Percentiles rank a stretch among this genome's conserved stretches.
Evolutionary conservation across 2,888 invertebrate species (phyloP).

Genomic region (Clepsis dumicolana): DNA sequence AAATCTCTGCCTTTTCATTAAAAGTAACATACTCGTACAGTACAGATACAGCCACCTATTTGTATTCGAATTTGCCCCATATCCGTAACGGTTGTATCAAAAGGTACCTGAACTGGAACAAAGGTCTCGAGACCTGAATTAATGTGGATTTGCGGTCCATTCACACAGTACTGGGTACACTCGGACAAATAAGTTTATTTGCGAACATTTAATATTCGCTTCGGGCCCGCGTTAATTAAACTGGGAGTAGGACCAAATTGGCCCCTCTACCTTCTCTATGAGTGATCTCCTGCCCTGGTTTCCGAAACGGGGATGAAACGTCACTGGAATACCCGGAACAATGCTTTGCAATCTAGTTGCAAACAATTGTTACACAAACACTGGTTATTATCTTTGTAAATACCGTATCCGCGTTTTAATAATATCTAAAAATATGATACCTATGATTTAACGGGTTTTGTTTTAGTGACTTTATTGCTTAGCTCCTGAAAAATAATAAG

Average conservation of each 20-base stretch:
- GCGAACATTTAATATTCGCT: constrained; percentile 80
- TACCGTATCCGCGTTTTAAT: no score
- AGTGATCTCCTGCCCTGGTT: constrained; percentile 20
- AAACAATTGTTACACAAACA: neutral
- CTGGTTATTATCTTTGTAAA: neutral
- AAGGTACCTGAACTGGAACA: constrained; percentile 44
- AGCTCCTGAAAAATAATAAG: no score
- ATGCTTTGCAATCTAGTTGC: constrained; percentile 15
- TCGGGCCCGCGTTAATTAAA: constrained; percentile 75
- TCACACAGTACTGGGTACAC: constrained; percentile 51
- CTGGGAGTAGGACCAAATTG: constrained; percentile 59
- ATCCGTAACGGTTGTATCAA: constrained; percentile 12
- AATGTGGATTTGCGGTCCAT: constrained; percentile 55
- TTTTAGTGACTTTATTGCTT: no score
- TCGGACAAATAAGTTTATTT: constrained; percentile 77
- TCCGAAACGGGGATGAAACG: constrained; percentile 15
- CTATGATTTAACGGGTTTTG: no score
- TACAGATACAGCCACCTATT: constrained; percentile 6
- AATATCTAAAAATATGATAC: neutral
- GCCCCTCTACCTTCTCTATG: constrained; percentile 45
- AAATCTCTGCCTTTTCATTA: constrained; percentile 9
- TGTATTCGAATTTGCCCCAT: constrained; percentile 16
- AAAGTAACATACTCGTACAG: constrained; percentile 12
- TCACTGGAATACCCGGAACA: constrained; percentile 19
- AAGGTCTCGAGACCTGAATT: constrained; percentile 61